Base-by-base conservation (phyloP, 2,797 vertebrate species). In the Babyrousa celebensis region DNA sequence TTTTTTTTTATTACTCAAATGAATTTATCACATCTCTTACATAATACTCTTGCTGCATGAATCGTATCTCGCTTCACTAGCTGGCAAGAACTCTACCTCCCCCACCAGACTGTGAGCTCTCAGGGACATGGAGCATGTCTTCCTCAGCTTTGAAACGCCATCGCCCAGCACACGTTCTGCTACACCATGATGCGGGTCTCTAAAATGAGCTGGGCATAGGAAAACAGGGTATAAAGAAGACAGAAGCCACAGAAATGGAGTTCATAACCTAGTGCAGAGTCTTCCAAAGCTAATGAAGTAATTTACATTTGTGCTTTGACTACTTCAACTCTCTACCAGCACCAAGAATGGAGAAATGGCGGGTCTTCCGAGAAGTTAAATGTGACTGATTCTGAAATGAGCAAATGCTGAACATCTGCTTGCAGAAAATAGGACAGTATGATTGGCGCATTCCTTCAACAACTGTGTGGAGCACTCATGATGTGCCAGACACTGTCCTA, bases 371-470 rank as follows among this genome's bases (percentile, higher is more conserved):
- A 74, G 89, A 67, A 80, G 52, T 63, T 74, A 84, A 68, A 52
- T 84, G 10, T 72, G 27, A 40, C 20, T 56, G 14, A 78, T 95
- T 94, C 91, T 48, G 54, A 84, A 54, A 88, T 36, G 25, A 65
- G 25, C 58, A 40, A 95, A 60, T 80, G n/a, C 65, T 43, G 2
- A 63, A 58, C 56, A 83, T 40, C 40, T 63, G n/a, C 12, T 90
- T 40, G 21, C 23, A 77, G 67, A 85, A 75, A 91, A 94, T 27
- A 68, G 79, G 18, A 72, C 36, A 63, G 43, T 87, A 68, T 60
- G 27, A 14, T 43, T 74, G 40, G n/a, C 62, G 54, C 56, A 20
- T 87, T 77, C 5, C 79, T n/a, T 78, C 5, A 23, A 5, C n/a
- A 88, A 85, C 60, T 43, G 62, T 10, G 1, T 14, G 32, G 32